phyloP scores from a whole-genome alignment of 2,888 invertebrate genomes.

The Oeneis ivallda region DNA sequence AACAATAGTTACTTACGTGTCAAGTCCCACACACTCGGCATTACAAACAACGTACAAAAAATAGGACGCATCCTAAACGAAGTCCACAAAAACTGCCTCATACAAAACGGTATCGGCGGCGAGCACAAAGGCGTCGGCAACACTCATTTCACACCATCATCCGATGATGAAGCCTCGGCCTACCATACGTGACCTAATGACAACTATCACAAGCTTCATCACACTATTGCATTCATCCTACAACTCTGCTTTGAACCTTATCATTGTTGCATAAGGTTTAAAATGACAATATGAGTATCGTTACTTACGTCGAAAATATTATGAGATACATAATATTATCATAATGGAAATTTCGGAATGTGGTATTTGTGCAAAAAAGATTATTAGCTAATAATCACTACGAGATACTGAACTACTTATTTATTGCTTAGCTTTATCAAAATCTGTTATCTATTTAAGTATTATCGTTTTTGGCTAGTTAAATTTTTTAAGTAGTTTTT shows the following conservation, averaged over 20 bases:
- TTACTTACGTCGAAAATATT: conserved; percentile 38
- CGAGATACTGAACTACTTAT: conserved; percentile 47
- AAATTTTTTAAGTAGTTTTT: too few relatives aligned
- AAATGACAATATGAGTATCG: conserved; percentile 12
- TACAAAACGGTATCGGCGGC: conserved; percentile 74
- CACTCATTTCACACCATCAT: conserved; percentile 77
- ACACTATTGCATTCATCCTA: neutral
- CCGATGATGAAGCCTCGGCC: conserved; percentile 53
- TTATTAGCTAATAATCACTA: conserved; percentile 60
- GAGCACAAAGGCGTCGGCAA: conserved; percentile 67
- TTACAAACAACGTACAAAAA: conserved; percentile 78
- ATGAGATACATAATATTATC: conserved; percentile 31
- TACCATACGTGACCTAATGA: conserved; percentile 73
- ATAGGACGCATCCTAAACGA: conserved; percentile 75
- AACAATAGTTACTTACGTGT: conserved; percentile 79
- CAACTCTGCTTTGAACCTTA: conserved; percentile 19
- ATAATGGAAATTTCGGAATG: conserved; percentile 54
- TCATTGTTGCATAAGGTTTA: conserved; percentile 35
- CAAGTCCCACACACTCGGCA: conserved; percentile 80
- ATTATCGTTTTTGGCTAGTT: neutral
- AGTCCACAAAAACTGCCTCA: conserved; percentile 68
- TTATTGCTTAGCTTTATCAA: neutral
- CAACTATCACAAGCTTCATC: conserved; percentile 49
- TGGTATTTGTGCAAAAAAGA: conserved; percentile 57
- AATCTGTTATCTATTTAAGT: neutral